Evolutionary conservation across 2,888 invertebrate genomes (phyloP).

Genomic region (Scaptomyza flava): DNA sequence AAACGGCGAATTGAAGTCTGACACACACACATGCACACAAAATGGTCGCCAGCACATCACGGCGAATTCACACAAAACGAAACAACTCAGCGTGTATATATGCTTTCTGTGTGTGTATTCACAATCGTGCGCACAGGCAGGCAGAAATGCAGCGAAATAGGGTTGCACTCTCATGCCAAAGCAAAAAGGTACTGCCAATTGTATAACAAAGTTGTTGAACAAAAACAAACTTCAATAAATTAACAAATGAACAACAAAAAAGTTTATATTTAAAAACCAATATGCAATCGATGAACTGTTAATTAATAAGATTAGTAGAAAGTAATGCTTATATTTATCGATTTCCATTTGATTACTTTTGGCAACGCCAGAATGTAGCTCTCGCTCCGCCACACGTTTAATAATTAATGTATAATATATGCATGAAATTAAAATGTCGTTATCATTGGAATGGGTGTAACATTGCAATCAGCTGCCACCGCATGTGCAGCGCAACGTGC

Average conservation of each 20-base stretch:
- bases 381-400: conserved; percentile 23
- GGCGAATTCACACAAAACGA: conserved; percentile 67
- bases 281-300: conserved; percentile 48
- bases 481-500: conserved; percentile 49
- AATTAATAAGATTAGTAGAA: conserved; percentile 42
- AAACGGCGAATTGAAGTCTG: conserved; percentile 65
- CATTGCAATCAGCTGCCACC: conserved; percentile 53
- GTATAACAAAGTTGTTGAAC: conserved; percentile 58
- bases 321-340: conserved; percentile 57
- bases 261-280: conserved; percentile 41
- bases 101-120: conserved; percentile 41
- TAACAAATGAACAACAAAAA: conserved; percentile 46
- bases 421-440: conserved; percentile 34
- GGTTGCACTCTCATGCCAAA: conserved; percentile 63
- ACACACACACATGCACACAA: conserved; percentile 67
- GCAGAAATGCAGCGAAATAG: conserved; percentile 60
- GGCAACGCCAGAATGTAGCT: conserved; percentile 52
- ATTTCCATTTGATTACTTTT: conserved; percentile 69
- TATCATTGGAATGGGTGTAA: conserved; percentile 20
- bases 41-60: conserved; percentile 48
- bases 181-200: conserved; percentile 54
- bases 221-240: conserved; percentile 38
- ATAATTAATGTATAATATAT: conserved; percentile 29
- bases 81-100: conserved; percentile 30
- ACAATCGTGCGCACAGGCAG: conserved; percentile 56